A percentile compares a stretch with the other conserved stretches of the same genome.
These are phyloP conservation scores for Elephantulus edwardii DNA, from an alignment of 2,113 vertebrate genomes.

Conservation along the genomic window DNA sequence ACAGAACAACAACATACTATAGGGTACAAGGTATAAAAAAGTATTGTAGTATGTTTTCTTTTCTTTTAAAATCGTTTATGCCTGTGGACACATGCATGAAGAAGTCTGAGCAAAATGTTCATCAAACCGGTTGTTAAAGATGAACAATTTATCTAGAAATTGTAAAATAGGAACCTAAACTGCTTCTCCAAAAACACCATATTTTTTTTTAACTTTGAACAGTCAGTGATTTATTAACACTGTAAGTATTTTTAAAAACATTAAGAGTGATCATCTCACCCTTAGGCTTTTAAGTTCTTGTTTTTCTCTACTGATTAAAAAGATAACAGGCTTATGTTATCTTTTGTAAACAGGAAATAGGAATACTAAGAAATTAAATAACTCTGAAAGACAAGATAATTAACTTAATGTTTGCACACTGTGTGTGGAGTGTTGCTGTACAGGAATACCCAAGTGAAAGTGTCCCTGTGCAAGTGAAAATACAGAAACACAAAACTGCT, in stretches of 20 bases:
- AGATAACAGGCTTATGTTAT: background rate
- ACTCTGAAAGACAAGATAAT: background rate
- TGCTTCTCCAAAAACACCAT: background rate
- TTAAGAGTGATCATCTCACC: background rate
- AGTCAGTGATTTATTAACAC: too few species aligned
- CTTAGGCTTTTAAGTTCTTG: background rate
- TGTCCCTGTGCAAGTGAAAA: slow-evolving; percentile 45
- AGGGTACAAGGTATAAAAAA: background rate
- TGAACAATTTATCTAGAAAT: background rate
- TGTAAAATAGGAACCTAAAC: background rate
- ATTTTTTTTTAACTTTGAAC: background rate
- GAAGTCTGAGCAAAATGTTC: background rate
- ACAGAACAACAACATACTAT: background rate
- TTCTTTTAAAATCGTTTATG: slow-evolving; percentile 1
- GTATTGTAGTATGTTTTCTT: background rate
- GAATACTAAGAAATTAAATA: background rate
- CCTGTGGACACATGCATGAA: background rate
- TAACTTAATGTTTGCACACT: slow-evolving; percentile 5
- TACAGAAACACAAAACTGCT: background rate
- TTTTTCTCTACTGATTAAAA: slow-evolving; percentile 30
- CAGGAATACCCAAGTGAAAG: slow-evolving; percentile 44
- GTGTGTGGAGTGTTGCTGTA: background rate
- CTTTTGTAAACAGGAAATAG: slow-evolving; percentile 24
- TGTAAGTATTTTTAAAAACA: background rate
- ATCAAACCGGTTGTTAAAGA: slow-evolving; percentile 17